A percentile compares a stretch with the other conserved stretches of the same genome.
These are phyloP conservation scores for Aphaenogaster rudis DNA, from an alignment of 1,140 invertebrate genomes.

Conservation along the genomic window DNA sequence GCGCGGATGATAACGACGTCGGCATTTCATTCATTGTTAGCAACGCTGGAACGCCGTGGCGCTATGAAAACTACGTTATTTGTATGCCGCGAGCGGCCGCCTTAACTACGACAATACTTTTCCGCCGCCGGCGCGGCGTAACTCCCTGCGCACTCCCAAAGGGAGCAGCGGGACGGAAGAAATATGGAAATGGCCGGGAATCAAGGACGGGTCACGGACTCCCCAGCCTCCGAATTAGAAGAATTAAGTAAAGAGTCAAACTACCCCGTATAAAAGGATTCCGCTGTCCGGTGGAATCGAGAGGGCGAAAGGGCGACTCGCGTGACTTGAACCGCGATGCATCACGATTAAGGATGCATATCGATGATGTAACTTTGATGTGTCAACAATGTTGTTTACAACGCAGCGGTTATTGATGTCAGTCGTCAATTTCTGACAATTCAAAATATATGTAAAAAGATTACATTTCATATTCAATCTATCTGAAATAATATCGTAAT, in stretches of 20 bases:
- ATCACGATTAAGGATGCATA: not conserved
- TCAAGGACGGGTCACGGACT: conserved; percentile 52
- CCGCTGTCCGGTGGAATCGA: conserved; percentile 26
- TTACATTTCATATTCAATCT: not conserved
- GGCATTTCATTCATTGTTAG: conserved; percentile 59
- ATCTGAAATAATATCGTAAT: not conserved
- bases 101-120: conserved; percentile 63
- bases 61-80: conserved; percentile 62
- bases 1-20: conserved; percentile 52
- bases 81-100: conserved; percentile 40
- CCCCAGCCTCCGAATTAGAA: conserved; percentile 60
- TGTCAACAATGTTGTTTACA: conserved; percentile 13
- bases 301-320: not conserved
- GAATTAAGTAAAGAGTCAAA: conserved; percentile 55
- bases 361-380: not conserved
- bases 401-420: not conserved
- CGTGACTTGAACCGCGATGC: not conserved
- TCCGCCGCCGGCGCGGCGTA: conserved; percentile 12
- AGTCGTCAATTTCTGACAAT: not conserved
- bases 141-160: not conserved
- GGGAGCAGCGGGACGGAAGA: conserved; percentile 45
- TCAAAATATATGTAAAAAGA: conserved; percentile 3
- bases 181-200: conserved; percentile 60
- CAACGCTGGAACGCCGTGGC: conserved; percentile 22
- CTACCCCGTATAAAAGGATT: conserved; percentile 48